Conservation (phyloP, 2,888 invertebrate genomes). For the Endomychus coccineus region DNA sequence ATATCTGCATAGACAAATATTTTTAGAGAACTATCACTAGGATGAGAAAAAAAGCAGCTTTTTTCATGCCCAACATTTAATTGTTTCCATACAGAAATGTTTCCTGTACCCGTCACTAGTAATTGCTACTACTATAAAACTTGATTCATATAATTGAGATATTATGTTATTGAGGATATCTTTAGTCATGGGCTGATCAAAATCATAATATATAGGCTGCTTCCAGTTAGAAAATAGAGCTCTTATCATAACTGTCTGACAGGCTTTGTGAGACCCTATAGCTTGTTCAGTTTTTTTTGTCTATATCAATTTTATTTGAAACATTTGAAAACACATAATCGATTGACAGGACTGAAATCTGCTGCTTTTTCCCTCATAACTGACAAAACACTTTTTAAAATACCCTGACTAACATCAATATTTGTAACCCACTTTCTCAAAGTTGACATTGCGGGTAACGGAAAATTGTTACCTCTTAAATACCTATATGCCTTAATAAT, state of each 20-base stretch:
- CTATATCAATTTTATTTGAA: conserved; percentile 22
- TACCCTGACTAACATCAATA: conserved; percentile 19
- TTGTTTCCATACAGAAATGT: conserved; percentile 2
- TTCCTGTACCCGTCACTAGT: conserved; percentile 17
- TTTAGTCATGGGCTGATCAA: conserved; percentile 25
- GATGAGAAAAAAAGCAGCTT: conserved; percentile 13
- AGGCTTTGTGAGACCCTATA: conserved; percentile 24
- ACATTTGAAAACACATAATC: conserved; percentile 29
- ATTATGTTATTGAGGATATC: conserved; percentile 22
- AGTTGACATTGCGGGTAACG: conserved; percentile 18
- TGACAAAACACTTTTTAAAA: conserved; percentile 19
- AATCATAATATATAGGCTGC: conserved; percentile 26
- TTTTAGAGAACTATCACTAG: conserved; percentile 18
- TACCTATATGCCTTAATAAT: conserved; percentile 3
- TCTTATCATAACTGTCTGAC: conserved; percentile 24
- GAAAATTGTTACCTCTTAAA: conserved; percentile 12
- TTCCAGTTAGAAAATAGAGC: conserved; percentile 25
- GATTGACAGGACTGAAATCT: conserved; percentile 18
- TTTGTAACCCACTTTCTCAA: conserved; percentile 17
- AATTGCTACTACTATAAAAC: conserved; percentile 25
- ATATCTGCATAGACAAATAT: conserved; percentile 22
- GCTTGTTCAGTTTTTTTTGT: conserved; percentile 21
- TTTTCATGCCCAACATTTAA: conserved; percentile 1
- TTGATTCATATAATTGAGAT: conserved; percentile 17
- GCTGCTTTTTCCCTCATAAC: conserved; percentile 19